Conservation (phyloP, 2,113 vertebrate genomes). For the Malurus elegans region DNA sequence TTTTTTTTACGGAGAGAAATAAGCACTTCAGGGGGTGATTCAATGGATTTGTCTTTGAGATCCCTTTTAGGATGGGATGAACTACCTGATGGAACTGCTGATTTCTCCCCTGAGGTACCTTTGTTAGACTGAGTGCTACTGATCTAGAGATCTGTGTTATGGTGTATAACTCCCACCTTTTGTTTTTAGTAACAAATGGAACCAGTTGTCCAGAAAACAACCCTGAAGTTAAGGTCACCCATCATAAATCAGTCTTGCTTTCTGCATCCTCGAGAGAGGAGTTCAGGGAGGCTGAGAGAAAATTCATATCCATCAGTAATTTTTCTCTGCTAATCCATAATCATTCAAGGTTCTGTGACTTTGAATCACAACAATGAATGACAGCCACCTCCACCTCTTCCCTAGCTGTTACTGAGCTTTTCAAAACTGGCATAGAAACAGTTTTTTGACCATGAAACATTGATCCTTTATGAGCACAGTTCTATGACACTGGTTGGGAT, state of each 20-base stretch:
- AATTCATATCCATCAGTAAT: background rate
- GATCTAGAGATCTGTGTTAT: background rate
- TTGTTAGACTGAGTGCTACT: background rate
- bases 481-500: background rate
- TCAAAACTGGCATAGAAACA: background rate
- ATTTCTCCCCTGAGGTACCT: background rate
- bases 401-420: background rate
- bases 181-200: background rate
- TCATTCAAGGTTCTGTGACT: background rate
- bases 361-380: background rate
- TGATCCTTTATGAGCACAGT: background rate
- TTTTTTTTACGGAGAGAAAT: background rate
- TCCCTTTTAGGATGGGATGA: background rate
- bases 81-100: background rate
- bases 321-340: background rate
- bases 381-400: background rate
- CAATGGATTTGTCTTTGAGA: background rate
- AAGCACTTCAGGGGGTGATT: background rate
- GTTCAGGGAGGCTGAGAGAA: background rate
- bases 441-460: background rate
- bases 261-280: background rate
- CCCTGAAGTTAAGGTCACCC: background rate
- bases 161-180: background rate
- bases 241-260: background rate
- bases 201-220: background rate